Percentiles rank a stretch among this genome's conserved stretches.
Evolutionary conservation across 2,113 vertebrate species (phyloP).

Genomic region (Hepsetus odoe): DNA sequence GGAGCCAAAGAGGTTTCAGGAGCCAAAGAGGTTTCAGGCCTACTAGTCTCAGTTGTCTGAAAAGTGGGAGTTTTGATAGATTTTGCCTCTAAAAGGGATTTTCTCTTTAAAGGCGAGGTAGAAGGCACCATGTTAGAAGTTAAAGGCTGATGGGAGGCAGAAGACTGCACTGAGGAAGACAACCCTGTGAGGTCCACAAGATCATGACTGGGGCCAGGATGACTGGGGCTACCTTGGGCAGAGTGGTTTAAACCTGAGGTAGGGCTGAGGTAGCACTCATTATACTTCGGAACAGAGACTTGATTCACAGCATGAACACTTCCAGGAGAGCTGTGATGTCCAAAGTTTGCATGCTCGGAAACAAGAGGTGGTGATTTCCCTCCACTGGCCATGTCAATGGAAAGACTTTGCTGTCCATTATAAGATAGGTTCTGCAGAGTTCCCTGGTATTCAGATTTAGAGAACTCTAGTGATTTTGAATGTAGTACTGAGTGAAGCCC

Average conservation of each 20-base stretch:
- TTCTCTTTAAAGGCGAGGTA: conserved; percentile 68
- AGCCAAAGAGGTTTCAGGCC: conserved; percentile 66
- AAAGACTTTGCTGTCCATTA: conserved; percentile 61
- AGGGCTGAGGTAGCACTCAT: conserved; percentile 16
- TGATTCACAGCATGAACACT: conserved; percentile 14
- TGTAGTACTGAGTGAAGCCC: conserved; percentile 64
- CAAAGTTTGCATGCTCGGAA: conserved; percentile 32
- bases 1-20: conserved; percentile 65
- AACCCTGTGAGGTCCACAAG: not conserved
- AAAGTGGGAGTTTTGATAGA: conserved; percentile 71
- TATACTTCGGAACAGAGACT: conserved; percentile 22
- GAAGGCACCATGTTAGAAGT: conserved; percentile 67
- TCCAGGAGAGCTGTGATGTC: conserved; percentile 28
- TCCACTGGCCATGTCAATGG: conserved; percentile 3
- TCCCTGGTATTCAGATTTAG: conserved; percentile 80
- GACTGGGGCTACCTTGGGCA: not conserved
- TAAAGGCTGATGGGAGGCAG: conserved; percentile 56
- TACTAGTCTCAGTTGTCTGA: conserved; percentile 59
- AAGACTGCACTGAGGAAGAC: conserved; percentile 46
- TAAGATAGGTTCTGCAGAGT: conserved; percentile 78
- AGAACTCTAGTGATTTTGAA: conserved; percentile 68
- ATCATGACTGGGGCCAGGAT: not conserved
- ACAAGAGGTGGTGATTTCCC: conserved; percentile 8
- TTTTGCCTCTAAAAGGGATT: conserved; percentile 58
- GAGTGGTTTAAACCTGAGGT: conserved; percentile 23